Percentiles rank a stretch among this genome's conserved stretches.
phyloP scores from a whole-genome alignment of 2,888 invertebrate species.

The Eutolmus rufibarbis region DNA sequence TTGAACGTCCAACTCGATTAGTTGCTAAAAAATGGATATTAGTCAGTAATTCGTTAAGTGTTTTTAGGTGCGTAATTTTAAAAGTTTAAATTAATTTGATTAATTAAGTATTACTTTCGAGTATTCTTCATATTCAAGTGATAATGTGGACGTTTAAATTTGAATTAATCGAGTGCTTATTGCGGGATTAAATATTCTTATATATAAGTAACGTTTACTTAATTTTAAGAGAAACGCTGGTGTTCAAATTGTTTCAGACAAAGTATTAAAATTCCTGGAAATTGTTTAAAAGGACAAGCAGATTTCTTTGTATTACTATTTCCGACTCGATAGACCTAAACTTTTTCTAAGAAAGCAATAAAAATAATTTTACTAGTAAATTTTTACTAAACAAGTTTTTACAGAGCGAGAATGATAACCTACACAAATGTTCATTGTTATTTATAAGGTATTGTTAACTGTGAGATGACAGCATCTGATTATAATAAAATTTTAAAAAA shows the following conservation, averaged over 20 bases:
- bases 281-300: not conserved
- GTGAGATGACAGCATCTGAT: not conserved
- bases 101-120: not conserved
- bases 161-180: not conserved
- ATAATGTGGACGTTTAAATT: not conserved
- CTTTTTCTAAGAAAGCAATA: not conserved
- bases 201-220: not conserved
- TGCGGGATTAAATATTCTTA: not conserved
- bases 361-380: not conserved
- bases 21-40: not conserved
- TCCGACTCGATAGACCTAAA: not conserved
- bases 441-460: not conserved
- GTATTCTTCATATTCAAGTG: not conserved
- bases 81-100: not conserved
- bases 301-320: not conserved
- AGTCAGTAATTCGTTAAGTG: not conserved
- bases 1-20: not conserved
- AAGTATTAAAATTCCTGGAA: not conserved
- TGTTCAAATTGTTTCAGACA: not conserved
- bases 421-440: not conserved
- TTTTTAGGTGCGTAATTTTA: not conserved
- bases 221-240: not conserved
- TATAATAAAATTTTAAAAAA: not conserved
- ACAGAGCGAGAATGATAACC: not conserved
- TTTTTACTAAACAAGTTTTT: not conserved